A percentile compares a stretch with the other conserved stretches of the same genome.
Evolutionary conservation across 2,888 invertebrate genomes (phyloP).

Genomic region (Drosophila mulleri): DNA sequence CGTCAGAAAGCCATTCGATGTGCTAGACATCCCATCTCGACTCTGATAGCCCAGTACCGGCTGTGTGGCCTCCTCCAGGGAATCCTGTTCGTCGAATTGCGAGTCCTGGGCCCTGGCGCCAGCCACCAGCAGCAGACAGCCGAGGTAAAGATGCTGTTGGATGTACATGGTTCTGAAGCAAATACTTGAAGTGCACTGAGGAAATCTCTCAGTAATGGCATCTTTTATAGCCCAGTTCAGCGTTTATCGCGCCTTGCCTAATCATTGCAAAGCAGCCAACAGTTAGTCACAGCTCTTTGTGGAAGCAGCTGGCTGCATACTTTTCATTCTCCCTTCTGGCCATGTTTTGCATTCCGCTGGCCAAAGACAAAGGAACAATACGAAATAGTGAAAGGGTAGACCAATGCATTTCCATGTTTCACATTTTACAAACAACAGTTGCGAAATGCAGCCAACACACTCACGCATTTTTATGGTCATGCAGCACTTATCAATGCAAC

Average conservation of each 20-base stretch:
- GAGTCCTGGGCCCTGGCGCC: neutral
- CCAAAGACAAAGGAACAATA: constrained; percentile 2
- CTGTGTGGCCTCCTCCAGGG: neutral
- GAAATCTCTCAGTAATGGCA: neutral
- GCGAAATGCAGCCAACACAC: constrained; percentile 32
- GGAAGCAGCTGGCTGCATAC: constrained; percentile 21
- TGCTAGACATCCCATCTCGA: too few relatives aligned
- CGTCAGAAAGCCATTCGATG: neutral
- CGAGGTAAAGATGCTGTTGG: neutral
- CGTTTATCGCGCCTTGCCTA: neutral
- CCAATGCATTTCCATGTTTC: neutral
- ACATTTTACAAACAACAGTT: constrained; percentile 18
- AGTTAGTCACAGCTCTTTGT: constrained; percentile 34
- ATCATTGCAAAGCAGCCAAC: constrained; percentile 26
- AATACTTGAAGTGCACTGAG: constrained; percentile 15
- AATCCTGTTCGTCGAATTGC: neutral
- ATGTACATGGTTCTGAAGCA: constrained; percentile 29
- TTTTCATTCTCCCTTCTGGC: neutral
- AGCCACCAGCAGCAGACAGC: constrained; percentile 3
- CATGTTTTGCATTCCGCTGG: constrained; percentile 24
- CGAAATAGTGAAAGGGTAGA: neutral
- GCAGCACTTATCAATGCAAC: constrained; percentile 62
- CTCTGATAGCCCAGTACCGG: neutral
- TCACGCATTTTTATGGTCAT: constrained; percentile 47
- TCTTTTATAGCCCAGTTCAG: constrained; percentile 35